phyloP scores from a whole-genome alignment of 2,797 vertebrate genomes.

The Hipposideros larvatus region DNA sequence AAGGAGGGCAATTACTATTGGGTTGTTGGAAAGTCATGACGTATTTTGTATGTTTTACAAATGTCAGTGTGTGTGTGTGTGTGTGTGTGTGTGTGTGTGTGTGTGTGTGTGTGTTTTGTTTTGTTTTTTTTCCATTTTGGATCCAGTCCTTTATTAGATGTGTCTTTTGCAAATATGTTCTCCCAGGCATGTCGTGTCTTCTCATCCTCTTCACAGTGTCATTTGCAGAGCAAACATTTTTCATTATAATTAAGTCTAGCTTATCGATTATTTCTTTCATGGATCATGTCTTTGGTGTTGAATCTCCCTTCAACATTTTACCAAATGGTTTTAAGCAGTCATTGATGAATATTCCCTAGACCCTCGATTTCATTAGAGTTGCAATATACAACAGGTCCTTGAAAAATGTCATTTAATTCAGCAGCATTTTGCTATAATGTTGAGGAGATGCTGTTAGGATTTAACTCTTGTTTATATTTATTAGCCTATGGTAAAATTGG shows the following conservation, averaged over 20 bases:
- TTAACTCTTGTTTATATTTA: background rate
- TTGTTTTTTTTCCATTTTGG: background rate
- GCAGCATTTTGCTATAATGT: background rate
- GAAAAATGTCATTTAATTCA: background rate
- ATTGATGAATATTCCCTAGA: constrained; percentile 4
- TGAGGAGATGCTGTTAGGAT: background rate
- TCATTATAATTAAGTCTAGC: background rate
- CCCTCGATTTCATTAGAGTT: background rate
- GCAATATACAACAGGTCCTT: background rate
- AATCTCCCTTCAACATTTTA: constrained; percentile 15
- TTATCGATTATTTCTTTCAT: constrained; percentile 14
- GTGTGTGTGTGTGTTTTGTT: background rate
- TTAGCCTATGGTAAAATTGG: background rate
- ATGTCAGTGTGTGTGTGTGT: no score
- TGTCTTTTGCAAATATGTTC: background rate
- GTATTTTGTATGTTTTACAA: no score
- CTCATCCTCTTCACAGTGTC: background rate
- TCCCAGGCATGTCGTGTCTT: background rate
- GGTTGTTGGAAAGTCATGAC: no score
- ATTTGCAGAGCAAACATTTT: background rate
- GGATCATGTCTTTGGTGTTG: background rate
- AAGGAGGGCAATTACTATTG: background rate
- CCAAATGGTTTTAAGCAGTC: background rate
- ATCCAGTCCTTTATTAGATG: background rate
- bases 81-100: no score